phyloP scores from a whole-genome alignment of 2,797 vertebrate genomes.

The Dendrocincla fuliginosa region DNA sequence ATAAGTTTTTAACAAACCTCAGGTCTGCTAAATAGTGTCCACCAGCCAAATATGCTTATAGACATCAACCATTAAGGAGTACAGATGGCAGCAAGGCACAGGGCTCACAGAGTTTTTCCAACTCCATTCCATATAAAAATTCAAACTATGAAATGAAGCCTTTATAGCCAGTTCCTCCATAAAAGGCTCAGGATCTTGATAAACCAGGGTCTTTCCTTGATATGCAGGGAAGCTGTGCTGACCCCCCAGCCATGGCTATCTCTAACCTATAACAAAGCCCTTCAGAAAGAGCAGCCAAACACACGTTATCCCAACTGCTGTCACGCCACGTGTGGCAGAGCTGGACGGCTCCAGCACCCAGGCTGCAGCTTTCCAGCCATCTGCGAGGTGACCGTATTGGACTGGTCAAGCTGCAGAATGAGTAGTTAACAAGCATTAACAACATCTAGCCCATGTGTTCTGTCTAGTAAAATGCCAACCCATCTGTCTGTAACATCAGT shows the following conservation, averaged over 20 bases:
- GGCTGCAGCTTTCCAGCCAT: slow-evolving; percentile 36
- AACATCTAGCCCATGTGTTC: slow-evolving; percentile 64
- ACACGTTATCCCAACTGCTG: neutral
- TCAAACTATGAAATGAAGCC: neutral
- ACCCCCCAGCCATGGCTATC: neutral
- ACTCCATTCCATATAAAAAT: neutral
- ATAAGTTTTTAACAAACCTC: neutral
- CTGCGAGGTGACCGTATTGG: slow-evolving; percentile 19
- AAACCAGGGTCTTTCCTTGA: neutral
- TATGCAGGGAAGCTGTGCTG: rapidly evolving
- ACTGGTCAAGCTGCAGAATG: slow-evolving; percentile 47
- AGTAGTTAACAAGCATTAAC: slow-evolving; percentile 64
- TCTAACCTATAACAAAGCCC: neutral
- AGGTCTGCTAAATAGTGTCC: neutral
- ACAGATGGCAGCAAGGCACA: neutral
- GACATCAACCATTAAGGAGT: neutral
- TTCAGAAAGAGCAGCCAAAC: neutral
- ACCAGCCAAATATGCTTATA: neutral
- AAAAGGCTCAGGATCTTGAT: neutral
- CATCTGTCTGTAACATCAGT: slow-evolving; percentile 61
- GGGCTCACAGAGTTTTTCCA: neutral
- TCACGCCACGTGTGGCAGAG: neutral
- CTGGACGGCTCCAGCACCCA: neutral
- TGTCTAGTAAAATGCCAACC: slow-evolving; percentile 60
- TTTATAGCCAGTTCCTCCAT: neutral